Evolutionary conservation across 1,140 invertebrate genomes (phyloP).

Genomic region (Tetragonula clypearis): DNA sequence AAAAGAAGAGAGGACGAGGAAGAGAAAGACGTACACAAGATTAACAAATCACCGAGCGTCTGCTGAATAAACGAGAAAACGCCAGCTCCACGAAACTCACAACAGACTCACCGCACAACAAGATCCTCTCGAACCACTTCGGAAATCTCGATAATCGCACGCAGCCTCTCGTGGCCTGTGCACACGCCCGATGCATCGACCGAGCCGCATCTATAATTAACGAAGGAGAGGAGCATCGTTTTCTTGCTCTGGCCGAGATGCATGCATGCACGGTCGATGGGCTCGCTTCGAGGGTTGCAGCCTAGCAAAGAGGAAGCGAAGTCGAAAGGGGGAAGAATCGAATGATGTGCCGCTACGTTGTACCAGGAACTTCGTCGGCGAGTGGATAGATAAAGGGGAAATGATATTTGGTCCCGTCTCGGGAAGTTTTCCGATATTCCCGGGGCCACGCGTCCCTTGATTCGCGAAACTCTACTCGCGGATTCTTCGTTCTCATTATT

Average conservation of each 20-base stretch:
- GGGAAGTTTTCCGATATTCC: conserved; percentile 17
- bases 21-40: neutral
- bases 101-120: neutral
- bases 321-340: neutral
- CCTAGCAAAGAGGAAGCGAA: neutral
- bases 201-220: conserved; percentile 21
- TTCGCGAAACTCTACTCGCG: neutral
- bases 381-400: conserved; percentile 5
- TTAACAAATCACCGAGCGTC: neutral
- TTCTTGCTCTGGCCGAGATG: neutral
- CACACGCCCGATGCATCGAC: conserved; percentile 10
- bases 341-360: neutral
- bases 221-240: neutral
- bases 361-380: neutral
- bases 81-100: conserved; percentile 4
- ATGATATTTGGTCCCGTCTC: neutral
- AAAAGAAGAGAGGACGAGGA: neutral
- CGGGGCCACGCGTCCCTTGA: neutral
- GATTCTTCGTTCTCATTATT: neutral
- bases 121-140: conserved; percentile 11
- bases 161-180: neutral
- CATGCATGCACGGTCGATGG: neutral
- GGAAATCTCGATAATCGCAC: conserved; percentile 21
- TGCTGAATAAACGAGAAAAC: neutral
- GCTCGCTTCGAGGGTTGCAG: neutral